Base-by-base conservation (phyloP, 2,888 invertebrate genomes). In the Apamea anceps region DNA sequence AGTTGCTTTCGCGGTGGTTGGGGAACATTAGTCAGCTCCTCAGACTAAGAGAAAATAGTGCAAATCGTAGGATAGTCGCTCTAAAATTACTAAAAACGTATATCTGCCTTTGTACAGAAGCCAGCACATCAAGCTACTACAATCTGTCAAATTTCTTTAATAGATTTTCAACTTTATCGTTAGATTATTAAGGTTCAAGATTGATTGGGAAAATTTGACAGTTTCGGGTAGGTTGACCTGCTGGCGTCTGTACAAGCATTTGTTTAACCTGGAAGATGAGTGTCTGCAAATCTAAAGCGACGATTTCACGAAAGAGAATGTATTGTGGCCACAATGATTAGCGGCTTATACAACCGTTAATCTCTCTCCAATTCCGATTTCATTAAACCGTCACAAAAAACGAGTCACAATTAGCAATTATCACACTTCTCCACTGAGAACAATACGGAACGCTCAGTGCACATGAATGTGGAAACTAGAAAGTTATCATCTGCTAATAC, bases 391-490 rank as follows among this genome's bases (percentile, higher is more conserved):
- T 81, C 66, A 15, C 18, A 57, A 72, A 71, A 32, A 63, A 78
- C 15, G 57, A 51, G 68, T 42, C 25, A 57, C 80, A 70, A 81
- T 85, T 80, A 83, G 12, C 66, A 77, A 85, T 85, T 77, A 82
- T 72, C 82, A 82, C 79, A 82, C 81, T 71, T 86, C 15, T 72
- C 73, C 57, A 71, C 71, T 51, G 75, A 75, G 86, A 87, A 87
- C 78, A 85, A 86, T 87, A 80, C 79, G 85, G 79, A 77, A 87
- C 80, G 79, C 85, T 85, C 75, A 76, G 32, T 86, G 86, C 81
- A 82, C 80, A 86, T 85, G 79, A 87, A 88, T 88, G 86, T 85
- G 77, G 87, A 82, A 88, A 88, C 82, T 76, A 85, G 85, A 85
- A 85, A 85, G 85, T 70, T 66, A 75, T 84, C 72, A 84, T 86